phyloP scores from a whole-genome alignment of 2,113 vertebrate species.

The Meles meles region DNA sequence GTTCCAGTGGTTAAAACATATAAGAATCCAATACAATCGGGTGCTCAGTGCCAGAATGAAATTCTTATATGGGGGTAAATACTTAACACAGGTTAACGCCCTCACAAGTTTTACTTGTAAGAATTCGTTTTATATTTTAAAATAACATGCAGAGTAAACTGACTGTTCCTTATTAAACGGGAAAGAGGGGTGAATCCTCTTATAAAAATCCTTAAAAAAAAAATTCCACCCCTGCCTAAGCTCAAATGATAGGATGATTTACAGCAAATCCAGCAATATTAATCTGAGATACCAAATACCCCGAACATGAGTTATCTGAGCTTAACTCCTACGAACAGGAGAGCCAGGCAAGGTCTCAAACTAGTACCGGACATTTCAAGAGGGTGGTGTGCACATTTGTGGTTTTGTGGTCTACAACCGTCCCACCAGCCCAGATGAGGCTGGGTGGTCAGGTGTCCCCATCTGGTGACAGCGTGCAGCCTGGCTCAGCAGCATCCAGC shows the following conservation, averaged over 20 bases:
- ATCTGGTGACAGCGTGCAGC: neutral
- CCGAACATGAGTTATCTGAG: neutral
- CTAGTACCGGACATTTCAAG: neutral
- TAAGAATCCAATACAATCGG: neutral
- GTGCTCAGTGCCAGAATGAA: neutral
- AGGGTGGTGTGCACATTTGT: neutral
- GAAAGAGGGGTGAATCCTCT: neutral
- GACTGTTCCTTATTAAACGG: neutral
- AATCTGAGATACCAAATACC: neutral
- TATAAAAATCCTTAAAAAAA: neutral
- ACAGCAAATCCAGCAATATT: neutral
- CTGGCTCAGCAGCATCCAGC: conserved; percentile 17
- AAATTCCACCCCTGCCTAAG: neutral
- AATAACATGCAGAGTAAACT: neutral
- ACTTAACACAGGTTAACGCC: neutral
- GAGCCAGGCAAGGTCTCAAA: neutral
- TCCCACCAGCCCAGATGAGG: neutral
- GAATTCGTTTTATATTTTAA: conserved; percentile 21
- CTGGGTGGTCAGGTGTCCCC: neutral
- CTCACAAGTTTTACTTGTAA: neutral
- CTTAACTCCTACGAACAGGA: neutral
- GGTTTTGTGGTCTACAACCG: conserved; percentile 55
- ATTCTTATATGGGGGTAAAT: neutral
- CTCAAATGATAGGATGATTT: neutral
- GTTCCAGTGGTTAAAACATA: neutral